phyloP scores from a whole-genome alignment of 2,888 invertebrate species.

The Temnothorax ravouxi region DNA sequence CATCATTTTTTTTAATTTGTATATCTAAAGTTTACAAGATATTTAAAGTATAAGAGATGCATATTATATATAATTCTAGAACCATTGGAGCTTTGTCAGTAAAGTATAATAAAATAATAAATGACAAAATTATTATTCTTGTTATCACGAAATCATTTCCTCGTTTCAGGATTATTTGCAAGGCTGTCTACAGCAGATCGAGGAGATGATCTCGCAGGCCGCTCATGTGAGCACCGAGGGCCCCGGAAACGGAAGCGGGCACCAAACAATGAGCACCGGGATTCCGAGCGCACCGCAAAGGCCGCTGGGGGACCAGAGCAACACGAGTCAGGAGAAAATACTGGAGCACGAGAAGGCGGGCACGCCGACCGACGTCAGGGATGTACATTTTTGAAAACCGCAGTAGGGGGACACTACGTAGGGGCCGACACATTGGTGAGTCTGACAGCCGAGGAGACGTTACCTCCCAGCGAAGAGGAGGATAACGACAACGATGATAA shows the following conservation, averaged over 20 bases:
- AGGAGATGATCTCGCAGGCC: constrained; percentile 91
- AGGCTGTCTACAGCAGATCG: constrained; percentile 93
- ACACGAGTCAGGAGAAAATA: constrained; percentile 86
- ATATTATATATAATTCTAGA: neutral
- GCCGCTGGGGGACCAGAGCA: constrained; percentile 83
- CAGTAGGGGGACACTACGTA: constrained; percentile 72
- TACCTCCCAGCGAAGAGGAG: constrained; percentile 52
- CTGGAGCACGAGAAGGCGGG: constrained; percentile 90
- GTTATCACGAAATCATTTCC: neutral
- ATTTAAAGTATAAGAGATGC: neutral
- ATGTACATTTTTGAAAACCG: constrained; percentile 90
- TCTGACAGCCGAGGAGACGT: constrained; percentile 61
- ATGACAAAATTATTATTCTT: neutral
- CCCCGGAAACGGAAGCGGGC: constrained; percentile 84
- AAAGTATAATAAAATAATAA: neutral
- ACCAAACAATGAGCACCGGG: constrained; percentile 52
- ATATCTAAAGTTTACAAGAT: neutral
- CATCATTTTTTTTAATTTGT: neutral
- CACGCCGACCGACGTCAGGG: constrained; percentile 95
- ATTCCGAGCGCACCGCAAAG: constrained; percentile 78
- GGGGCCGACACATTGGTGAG: constrained; percentile 70
- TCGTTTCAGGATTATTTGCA: constrained; percentile 92
- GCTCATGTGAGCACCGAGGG: constrained; percentile 86
- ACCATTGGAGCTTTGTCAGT: neutral
- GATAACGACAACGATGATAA: constrained; percentile 26